Conservation (phyloP, 2,113 vertebrate genomes). For the Phrynocephalus versicolor region DNA sequence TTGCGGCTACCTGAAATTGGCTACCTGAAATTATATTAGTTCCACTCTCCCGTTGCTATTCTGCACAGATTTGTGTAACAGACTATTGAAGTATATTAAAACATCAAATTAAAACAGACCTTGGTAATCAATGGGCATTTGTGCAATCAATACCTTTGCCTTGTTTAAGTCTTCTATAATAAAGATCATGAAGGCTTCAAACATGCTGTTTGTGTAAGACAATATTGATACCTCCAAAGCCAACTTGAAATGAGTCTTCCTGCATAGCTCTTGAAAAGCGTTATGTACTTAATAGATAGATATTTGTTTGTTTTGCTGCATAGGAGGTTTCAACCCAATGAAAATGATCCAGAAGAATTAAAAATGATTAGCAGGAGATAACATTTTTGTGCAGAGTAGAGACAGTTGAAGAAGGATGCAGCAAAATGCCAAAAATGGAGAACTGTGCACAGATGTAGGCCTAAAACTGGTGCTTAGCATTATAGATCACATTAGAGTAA, state of each 20-base stretch:
- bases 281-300: neutral
- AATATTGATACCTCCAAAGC: neutral
- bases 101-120: neutral
- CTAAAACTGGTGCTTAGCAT: too few relatives aligned
- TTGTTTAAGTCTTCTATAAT: neutral
- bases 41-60: constrained; percentile 1
- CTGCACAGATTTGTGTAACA: constrained; percentile 15
- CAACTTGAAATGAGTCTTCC: neutral
- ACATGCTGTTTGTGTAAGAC: neutral
- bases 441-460: too few relatives aligned
- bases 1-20: neutral
- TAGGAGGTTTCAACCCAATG: neutral
- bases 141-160: neutral
- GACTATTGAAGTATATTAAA: constrained; percentile 19
- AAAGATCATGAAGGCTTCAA: neutral
- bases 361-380: neutral
- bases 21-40: neutral
- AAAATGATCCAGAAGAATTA: neutral
- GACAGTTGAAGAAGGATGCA: neutral
- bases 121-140: constrained; percentile 9
- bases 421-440: too few relatives aligned
- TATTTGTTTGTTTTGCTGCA: neutral
- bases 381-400: neutral
- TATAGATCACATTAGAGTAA: too few relatives aligned
- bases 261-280: neutral